A percentile compares a stretch with the other conserved stretches of the same genome.
Evolutionary conservation across 2,113 vertebrate species (phyloP).

Genomic region (Natator depressus): DNA sequence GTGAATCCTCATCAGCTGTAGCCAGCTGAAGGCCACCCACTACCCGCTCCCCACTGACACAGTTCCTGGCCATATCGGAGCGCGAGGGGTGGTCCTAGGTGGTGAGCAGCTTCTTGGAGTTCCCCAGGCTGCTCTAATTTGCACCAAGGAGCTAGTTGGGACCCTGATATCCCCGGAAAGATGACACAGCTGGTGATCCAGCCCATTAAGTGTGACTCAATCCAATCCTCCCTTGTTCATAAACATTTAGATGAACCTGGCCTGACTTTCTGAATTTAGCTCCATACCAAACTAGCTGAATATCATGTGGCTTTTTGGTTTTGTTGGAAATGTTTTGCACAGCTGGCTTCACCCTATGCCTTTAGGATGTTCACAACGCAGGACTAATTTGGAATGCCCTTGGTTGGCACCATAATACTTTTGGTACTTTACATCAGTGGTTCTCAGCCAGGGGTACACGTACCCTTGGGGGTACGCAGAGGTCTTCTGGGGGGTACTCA

Average conservation of each 20-base stretch:
- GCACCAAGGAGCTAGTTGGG: neutral
- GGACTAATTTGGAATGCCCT: neutral
- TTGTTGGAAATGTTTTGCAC: neutral
- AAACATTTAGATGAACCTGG: accelerated
- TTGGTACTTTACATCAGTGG: neutral
- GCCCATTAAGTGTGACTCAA: neutral
- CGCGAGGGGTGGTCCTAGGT: neutral
- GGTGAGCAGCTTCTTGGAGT: no score
- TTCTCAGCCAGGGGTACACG: no score
- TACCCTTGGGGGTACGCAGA: no score
- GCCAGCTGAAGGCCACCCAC: neutral
- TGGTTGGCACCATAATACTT: neutral
- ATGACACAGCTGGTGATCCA: neutral
- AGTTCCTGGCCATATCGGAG: no score
- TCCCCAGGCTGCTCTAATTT: neutral
- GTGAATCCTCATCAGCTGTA: neutral
- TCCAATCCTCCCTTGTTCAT: neutral
- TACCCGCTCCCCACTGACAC: neutral
- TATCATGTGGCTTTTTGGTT: neutral
- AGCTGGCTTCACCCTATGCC: neutral
- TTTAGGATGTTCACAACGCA: neutral
- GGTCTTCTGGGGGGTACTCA: no score
- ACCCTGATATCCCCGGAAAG: neutral
- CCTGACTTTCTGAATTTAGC: neutral
- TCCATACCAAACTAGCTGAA: neutral